A percentile compares a stretch with the other conserved stretches of the same genome.
phyloP scores from a whole-genome alignment of 2,113 vertebrate species.

The Cyrtonyx montezumae region DNA sequence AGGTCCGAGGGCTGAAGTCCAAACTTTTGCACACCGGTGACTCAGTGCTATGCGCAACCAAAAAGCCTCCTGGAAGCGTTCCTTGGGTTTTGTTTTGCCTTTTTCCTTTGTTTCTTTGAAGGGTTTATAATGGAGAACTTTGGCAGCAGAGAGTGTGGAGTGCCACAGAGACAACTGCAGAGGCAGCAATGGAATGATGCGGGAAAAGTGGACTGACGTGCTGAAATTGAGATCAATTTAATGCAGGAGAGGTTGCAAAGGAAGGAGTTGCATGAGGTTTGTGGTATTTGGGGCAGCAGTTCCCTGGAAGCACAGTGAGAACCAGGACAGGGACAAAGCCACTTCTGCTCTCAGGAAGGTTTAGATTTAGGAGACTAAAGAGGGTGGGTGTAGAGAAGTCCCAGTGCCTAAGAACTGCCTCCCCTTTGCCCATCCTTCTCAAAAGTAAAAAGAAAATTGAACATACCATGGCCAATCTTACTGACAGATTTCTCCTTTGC shows the following conservation, averaged over 20 bases:
- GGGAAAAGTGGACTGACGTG: rapidly evolving
- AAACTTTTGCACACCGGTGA: background rate
- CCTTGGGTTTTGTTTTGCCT: background rate
- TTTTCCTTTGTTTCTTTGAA: background rate
- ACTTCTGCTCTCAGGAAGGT: background rate
- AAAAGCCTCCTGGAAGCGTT: background rate
- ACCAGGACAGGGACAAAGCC: background rate
- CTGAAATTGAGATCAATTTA: background rate
- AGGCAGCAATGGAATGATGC: rapidly evolving
- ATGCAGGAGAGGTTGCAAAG: background rate
- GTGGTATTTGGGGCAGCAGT: rapidly evolving
- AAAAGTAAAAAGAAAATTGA: background rate
- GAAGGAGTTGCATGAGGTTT: background rate
- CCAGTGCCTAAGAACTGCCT: background rate
- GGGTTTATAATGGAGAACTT: background rate
- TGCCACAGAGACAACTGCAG: background rate
- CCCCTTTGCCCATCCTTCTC: background rate
- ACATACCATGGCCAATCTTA: conserved; percentile 94
- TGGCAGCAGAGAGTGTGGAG: background rate
- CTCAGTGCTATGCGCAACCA: background rate
- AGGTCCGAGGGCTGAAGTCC: conserved; percentile 39
- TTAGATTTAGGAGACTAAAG: background rate
- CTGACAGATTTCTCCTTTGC: conserved; percentile 88
- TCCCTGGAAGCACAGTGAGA: background rate
- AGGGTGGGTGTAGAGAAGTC: background rate